A percentile compares a stretch with the other conserved stretches of the same genome.
Evolutionary conservation across 2,888 invertebrate genomes (phyloP).

Genomic region (Syrphus vitripennis): DNA sequence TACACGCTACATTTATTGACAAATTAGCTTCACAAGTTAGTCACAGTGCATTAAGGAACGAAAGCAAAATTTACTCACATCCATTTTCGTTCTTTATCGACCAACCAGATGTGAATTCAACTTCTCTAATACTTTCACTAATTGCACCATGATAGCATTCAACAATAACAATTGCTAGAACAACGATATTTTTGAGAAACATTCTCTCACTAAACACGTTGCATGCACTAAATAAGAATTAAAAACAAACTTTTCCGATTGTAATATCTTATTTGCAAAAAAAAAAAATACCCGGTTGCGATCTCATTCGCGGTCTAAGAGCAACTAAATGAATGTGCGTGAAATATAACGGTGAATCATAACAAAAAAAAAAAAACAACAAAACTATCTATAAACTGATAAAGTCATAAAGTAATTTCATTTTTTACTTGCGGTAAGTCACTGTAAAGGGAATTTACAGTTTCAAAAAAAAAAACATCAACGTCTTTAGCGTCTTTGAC

Average conservation of each 20-base stretch:
- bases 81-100: conserved; percentile 69
- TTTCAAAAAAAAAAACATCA: neutral
- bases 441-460: neutral
- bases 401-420: conserved; percentile 24
- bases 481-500: too few relatives aligned
- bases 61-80: conserved; percentile 69
- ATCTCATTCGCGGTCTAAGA: conserved; percentile 23
- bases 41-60: neutral
- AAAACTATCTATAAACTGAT: conserved; percentile 23
- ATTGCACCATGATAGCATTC: neutral
- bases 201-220: too few relatives aligned
- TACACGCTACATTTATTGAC: neutral
- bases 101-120: conserved; percentile 72
- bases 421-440: neutral
- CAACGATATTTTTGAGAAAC: conserved; percentile 33
- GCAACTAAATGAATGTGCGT: conserved; percentile 45
- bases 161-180: conserved; percentile 25
- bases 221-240: too few relatives aligned
- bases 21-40: neutral
- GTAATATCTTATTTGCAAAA: neutral
- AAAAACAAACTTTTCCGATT: neutral
- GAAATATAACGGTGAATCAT: conserved; percentile 22
- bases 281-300: neutral
- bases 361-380: neutral
- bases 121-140: conserved; percentile 58